Base-by-base conservation (phyloP, 2,888 invertebrate genomes). In the Miltochrista miniata region DNA sequence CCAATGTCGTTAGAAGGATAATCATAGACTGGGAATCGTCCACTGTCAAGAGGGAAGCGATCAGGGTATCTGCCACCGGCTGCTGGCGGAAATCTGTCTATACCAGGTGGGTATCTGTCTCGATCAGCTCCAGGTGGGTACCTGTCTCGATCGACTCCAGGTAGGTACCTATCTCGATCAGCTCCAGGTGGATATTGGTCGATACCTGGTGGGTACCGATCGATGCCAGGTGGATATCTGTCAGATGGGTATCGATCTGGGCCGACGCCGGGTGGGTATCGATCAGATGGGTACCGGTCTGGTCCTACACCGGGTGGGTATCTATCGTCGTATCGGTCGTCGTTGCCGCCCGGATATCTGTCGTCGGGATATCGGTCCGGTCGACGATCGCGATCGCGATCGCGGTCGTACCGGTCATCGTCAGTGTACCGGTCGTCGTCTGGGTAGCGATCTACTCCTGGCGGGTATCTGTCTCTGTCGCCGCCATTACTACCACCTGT, bases 301-400 rank as follows among this genome's bases (percentile, higher is more conserved):
- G 56, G 55, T 56, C 85, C 85, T 61, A 53, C 51, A 48, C 88
- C 76, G 8, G 81, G 63, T 24, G 92, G 91, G 70, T 89, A 92
- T 56, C 92, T 85, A 80, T 87, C 66, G 53, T 39, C 74, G 58
- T 72, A 90, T 43, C 85, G 82, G 73, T 92, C 92, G 71, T 92
- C 92, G 13, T 90, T 83, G 1, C 92, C 88, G 33, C 86, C 91
- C 48, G 94, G 93, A 69, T 93, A 94, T 40, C 93, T 88, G 78
- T 93, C 93, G 51, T 92, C 92, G 62, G 74, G 76, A 83, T 90
- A 93, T 64, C 92, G 89, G 73, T 93, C 93, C 38, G 89, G 83
- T 48, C 85, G 77, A 61, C 85, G 45, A 30, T 40, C 40, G 11
- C 40, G 39, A 11, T 39, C 39, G 12, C 39, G 40, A n/a, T 45